phyloP scores from a whole-genome alignment of 1,140 invertebrate species.

The Amphibalanus amphitrite region DNA sequence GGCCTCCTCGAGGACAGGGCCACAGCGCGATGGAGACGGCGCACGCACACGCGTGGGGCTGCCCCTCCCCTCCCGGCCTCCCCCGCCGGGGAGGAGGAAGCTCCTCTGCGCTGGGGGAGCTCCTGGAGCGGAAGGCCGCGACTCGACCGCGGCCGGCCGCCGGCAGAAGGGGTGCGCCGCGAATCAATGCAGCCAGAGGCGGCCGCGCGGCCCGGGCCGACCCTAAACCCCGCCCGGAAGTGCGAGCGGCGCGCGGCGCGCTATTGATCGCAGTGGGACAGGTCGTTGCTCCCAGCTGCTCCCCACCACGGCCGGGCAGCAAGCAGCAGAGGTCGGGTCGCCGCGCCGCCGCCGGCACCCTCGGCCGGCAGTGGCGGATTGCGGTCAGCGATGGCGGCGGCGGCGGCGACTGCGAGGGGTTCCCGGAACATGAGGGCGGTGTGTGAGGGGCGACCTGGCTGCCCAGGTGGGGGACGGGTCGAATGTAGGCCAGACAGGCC shows the following conservation, averaged over 20 bases:
- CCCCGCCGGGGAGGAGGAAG: no score
- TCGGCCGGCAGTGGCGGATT: neutral
- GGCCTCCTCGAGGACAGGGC: no score
- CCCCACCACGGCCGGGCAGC: no score
- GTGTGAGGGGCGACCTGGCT: neutral
- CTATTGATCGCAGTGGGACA: neutral
- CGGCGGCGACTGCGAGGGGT: no score
- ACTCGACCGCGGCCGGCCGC: neutral
- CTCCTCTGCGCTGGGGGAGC: no score
- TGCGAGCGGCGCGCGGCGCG: neutral
- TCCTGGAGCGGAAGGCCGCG: neutral
- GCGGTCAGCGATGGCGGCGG: neutral
- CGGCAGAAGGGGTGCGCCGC: neutral
- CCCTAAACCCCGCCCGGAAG: neutral
- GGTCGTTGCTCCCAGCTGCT: neutral
- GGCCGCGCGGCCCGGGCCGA: no score
- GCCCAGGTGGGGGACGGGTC: no score
- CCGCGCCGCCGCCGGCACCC: no score
- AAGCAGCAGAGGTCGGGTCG: neutral
- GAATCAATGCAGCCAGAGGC: neutral
- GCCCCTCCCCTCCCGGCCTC: no score
- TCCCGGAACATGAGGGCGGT: neutral
- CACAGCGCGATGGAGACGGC: no score
- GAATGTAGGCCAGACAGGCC: neutral
- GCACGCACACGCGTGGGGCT: no score